Percentiles rank a stretch among this genome's conserved stretches.
These are phyloP conservation scores for Drosophila vallismaia DNA, from an alignment of 2,888 invertebrate species.

Conservation along the genomic window DNA sequence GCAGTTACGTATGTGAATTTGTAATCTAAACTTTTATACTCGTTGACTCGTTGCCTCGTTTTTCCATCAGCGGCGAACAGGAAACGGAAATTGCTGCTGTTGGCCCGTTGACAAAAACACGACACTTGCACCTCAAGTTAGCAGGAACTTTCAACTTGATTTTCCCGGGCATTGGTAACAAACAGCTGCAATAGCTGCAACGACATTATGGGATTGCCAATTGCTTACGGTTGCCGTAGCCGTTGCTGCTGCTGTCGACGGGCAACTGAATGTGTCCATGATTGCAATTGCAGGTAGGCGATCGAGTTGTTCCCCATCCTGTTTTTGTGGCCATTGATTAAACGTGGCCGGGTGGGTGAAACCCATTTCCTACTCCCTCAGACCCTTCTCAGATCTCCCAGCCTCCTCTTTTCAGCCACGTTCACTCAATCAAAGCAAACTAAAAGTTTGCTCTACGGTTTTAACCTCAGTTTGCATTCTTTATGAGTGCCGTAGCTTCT, in stretches of 20 bases:
- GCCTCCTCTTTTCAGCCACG: constrained; percentile 31
- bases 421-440: constrained; percentile 51
- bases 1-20: constrained; percentile 70
- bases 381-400: too few species aligned
- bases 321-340: constrained; percentile 66
- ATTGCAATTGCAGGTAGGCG: constrained; percentile 51
- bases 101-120: constrained; percentile 77
- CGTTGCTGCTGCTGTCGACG: constrained; percentile 22
- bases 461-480: constrained; percentile 57
- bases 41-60: constrained; percentile 56
- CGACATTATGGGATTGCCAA: constrained; percentile 65
- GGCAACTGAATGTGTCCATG: constrained; percentile 63
- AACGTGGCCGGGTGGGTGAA: constrained; percentile 56
- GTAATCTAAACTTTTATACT: constrained; percentile 75
- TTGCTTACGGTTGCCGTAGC: constrained; percentile 61
- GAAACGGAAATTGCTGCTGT: constrained; percentile 79
- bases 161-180: constrained; percentile 40
- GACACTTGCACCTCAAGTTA: constrained; percentile 76
- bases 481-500: constrained; percentile 44
- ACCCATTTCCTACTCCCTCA: constrained; percentile 1
- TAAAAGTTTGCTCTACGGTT: constrained; percentile 53
- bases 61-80: constrained; percentile 65
- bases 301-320: constrained; percentile 32
- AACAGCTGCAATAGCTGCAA: constrained; percentile 38
- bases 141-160: constrained; percentile 74